These are phyloP conservation scores for Drosophila dives DNA, from an alignment of 2,888 invertebrate species.

Conservation along the genomic window DNA sequence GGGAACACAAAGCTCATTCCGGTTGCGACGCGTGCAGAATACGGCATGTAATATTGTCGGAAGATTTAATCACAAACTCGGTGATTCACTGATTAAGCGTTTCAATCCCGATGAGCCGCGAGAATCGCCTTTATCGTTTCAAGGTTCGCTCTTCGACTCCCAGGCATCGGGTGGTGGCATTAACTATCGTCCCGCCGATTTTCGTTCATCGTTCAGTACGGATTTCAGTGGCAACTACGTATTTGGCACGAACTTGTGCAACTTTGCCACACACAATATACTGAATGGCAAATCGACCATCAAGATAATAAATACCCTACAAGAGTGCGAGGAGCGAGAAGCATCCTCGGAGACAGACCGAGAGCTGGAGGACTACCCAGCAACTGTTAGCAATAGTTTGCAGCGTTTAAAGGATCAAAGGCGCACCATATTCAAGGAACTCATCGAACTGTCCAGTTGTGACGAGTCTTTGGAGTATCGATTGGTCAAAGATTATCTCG, in stretches of 20 bases:
- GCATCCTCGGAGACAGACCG: conserved; percentile 1
- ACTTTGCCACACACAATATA: conserved; percentile 79
- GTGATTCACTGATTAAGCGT: conserved; percentile 70
- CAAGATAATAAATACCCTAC: conserved; percentile 74
- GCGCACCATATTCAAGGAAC: conserved; percentile 80
- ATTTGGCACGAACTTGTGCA: conserved; percentile 81
- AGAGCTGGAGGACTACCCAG: neutral
- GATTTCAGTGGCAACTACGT: conserved; percentile 72
- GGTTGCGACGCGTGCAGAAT: conserved; percentile 81
- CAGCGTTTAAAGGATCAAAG: conserved; percentile 76
- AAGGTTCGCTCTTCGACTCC: conserved; percentile 83
- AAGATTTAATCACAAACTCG: conserved; percentile 81
- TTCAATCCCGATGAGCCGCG: conserved; percentile 53
- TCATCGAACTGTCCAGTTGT: conserved; percentile 82
- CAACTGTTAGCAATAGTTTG: conserved; percentile 67
- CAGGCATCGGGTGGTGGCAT: conserved; percentile 48
- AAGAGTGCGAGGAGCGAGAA: conserved; percentile 69
- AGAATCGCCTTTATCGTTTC: conserved; percentile 83
- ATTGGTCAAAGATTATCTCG: conserved; percentile 83
- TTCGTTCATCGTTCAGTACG: conserved; percentile 55
- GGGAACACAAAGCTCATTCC: conserved; percentile 73
- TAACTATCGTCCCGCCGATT: conserved; percentile 78
- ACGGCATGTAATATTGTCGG: conserved; percentile 83
- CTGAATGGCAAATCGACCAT: conserved; percentile 82
- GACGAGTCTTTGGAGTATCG: conserved; percentile 84